Percentiles rank a stretch among this genome's conserved stretches.
phyloP scores from a whole-genome alignment of 1,140 invertebrate genomes.

The Atta texana region DNA sequence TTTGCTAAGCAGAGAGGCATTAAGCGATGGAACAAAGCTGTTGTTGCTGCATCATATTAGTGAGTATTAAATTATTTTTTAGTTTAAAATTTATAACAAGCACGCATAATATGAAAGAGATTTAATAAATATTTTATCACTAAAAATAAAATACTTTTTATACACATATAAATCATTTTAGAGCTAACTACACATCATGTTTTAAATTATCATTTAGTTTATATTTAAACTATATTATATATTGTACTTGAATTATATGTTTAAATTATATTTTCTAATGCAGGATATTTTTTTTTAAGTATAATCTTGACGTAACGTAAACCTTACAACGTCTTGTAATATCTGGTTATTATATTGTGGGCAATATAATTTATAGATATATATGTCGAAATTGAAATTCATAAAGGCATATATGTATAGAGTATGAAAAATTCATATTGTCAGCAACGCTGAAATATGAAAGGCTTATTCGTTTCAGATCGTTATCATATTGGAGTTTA shows the following conservation, averaged over 20 bases:
- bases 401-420: background rate
- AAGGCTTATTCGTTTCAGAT: background rate
- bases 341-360: background rate
- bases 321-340: background rate
- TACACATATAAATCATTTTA: no score
- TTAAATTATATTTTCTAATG: background rate
- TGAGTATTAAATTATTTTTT: no score
- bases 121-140: no score
- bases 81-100: no score
- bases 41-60: no score
- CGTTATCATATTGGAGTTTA: constrained; percentile 5
- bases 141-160: no score
- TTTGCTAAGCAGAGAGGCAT: no score
- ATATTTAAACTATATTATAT: background rate
- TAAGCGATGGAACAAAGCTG: no score
- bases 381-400: constrained; percentile 9
- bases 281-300: no score
- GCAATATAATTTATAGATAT: background rate
- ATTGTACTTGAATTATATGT: background rate
- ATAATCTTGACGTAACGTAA: no score
- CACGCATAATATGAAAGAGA: no score
- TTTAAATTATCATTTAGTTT: background rate
- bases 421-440: background rate
- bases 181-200: no score
- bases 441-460: background rate